A percentile compares a stretch with the other conserved stretches of the same genome.
Conservation (phyloP, 2,113 vertebrate species). For the Dicrurus megarhynchus region DNA sequence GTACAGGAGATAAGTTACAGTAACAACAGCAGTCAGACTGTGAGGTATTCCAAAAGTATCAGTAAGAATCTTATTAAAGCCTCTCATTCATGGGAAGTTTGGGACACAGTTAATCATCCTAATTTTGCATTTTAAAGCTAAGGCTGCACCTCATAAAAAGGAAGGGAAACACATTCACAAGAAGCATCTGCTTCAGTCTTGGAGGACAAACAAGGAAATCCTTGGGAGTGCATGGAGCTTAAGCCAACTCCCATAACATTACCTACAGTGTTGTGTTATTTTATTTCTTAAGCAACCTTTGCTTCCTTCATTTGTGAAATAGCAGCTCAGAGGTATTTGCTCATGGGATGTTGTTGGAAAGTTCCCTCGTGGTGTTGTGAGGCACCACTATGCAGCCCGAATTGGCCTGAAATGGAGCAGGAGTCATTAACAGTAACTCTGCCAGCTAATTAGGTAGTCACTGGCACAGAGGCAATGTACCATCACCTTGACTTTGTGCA, state of each 20-base stretch:
- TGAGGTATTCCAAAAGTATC: background rate
- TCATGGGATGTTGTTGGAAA: background rate
- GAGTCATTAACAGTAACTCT: background rate
- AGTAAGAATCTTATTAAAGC: background rate
- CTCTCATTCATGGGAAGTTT: accelerated
- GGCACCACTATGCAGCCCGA: background rate
- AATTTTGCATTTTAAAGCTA: background rate
- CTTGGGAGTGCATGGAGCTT: background rate
- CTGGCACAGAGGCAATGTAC: background rate
- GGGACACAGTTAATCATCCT: background rate
- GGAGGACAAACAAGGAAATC: background rate
- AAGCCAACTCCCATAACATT: background rate
- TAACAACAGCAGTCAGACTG: background rate
- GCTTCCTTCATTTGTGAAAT: background rate
- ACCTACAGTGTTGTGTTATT: background rate
- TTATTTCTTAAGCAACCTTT: background rate
- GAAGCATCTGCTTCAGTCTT: background rate
- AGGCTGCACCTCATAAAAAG: background rate
- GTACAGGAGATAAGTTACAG: background rate
- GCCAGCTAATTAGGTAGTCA: background rate
- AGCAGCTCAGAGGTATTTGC: background rate
- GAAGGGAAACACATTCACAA: background rate
- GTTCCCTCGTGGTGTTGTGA: background rate
- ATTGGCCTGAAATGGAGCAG: background rate
- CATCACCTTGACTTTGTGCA: background rate